A percentile compares a stretch with the other conserved stretches of the same genome.
Evolutionary conservation across 2,113 vertebrate species (phyloP).

Genomic region (Eulemur rufifrons): DNA sequence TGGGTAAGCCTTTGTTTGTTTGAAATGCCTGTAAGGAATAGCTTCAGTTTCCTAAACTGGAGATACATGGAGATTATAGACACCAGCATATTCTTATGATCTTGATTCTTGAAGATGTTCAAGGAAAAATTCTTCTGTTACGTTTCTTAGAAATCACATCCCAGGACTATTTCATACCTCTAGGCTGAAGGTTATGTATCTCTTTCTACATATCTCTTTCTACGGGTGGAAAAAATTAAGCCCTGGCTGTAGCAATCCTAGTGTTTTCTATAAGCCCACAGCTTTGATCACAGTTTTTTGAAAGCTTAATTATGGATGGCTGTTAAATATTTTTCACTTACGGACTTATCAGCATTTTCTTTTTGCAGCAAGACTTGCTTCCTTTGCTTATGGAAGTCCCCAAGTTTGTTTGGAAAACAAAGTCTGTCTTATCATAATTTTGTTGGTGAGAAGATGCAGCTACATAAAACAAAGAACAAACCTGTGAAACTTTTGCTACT

Average conservation of each 20-base stretch:
- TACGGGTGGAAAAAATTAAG: neutral
- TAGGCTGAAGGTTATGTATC: neutral
- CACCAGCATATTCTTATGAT: conserved; percentile 34
- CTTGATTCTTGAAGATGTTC: conserved; percentile 44
- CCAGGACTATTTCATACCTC: neutral
- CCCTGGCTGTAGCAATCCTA: neutral
- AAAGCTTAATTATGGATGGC: conserved; percentile 75
- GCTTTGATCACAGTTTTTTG: conserved; percentile 22
- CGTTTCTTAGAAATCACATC: neutral
- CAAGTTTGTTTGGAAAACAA: conserved; percentile 84
- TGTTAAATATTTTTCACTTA: conserved; percentile 79
- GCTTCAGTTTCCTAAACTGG: conserved; percentile 51
- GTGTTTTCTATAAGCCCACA: neutral
- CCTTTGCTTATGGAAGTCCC: conserved; percentile 76
- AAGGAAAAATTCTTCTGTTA: conserved; percentile 42
- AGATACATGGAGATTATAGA: conserved; percentile 45
- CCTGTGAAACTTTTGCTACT: neutral
- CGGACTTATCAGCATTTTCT: conserved; percentile 81
- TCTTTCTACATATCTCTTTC: neutral
- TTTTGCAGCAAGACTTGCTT: conserved; percentile 73
- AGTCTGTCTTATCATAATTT: conserved; percentile 72
- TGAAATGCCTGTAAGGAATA: conserved; percentile 1
- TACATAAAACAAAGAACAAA: conserved; percentile 47
- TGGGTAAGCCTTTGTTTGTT: neutral
- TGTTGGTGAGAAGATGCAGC: conserved; percentile 67